Evolutionary conservation across 1,140 invertebrate genomes (phyloP), one percentile per base, ranked within the genome.

Genomic region (Branchinecta lindahli): DNA sequence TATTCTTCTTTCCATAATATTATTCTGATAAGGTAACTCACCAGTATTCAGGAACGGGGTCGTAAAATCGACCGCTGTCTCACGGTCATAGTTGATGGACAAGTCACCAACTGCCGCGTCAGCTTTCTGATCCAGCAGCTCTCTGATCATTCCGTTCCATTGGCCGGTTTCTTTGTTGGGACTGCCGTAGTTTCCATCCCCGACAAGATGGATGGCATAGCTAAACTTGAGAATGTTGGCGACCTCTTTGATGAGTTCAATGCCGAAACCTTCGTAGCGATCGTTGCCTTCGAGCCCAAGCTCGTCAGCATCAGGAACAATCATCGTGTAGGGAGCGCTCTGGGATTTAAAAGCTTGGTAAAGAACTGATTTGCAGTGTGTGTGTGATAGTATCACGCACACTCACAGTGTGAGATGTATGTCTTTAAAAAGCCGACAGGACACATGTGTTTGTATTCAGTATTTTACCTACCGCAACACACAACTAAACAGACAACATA

Each of bases 301-400:
- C 12, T 12, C 52, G 12, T 61, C 52, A 4, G 12, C 12, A 61
- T 61, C 52, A 61, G 52, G 52, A 6, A 61, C 52, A 61, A 87
- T 80, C 91, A 95, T 96, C 76, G 89, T 91, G 77, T 94, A 96
- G 0, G 92, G 92, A 70, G 90, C 85, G 78, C 91, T 94, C 90
- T 93, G 79, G 12, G 18, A 33, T 33, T 33, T 5, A 33, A 33
- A 33, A 33, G 33, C 33, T 1, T 33, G 33, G 33, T 33, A 33
- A 33, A 33, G 33, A 33, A 33, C 33, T 33, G 33, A 33, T 33
- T 5, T 33, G n/a, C n/a, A n/a, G n/a, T n/a, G n/a, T n/a, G n/a
- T n/a, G n/a, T n/a, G n/a, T n/a, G n/a, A n/a, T n/a, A n/a, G n/a
- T n/a, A n/a, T n/a, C n/a, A n/a, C n/a, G n/a, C n/a, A n/a, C n/a